Conservation (phyloP, 2,888 invertebrate species). For the Oxytorus armatus region DNA sequence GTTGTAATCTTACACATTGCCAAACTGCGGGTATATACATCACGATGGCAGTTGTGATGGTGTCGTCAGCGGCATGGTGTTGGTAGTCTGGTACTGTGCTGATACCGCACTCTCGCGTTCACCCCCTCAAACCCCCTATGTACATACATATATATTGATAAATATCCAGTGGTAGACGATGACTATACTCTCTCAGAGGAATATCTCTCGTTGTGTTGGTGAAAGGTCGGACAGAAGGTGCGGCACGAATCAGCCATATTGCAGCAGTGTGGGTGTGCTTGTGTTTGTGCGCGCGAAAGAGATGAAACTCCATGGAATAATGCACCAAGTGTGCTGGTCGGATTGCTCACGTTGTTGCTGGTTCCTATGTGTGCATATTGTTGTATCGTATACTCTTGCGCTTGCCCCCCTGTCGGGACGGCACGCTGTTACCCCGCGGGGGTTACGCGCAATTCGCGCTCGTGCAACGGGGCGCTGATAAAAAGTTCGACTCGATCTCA, state of each 20-base stretch:
- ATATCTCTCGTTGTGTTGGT: slow-evolving; percentile 75
- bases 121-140: slow-evolving; percentile 47
- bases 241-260: slow-evolving; percentile 64
- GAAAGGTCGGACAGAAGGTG: slow-evolving; percentile 68
- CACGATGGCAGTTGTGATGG: slow-evolving; percentile 43
- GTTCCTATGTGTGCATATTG: slow-evolving; percentile 19
- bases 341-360: slow-evolving; percentile 39
- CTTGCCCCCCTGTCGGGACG: slow-evolving; percentile 81
- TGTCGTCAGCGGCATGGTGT: slow-evolving; percentile 62
- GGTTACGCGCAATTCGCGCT: slow-evolving; percentile 84
- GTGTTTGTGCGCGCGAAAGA: slow-evolving; percentile 34
- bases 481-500: slow-evolving; percentile 83
- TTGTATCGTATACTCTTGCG: slow-evolving; percentile 15
- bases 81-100: slow-evolving; percentile 65
- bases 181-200: slow-evolving; percentile 53
- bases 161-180: slow-evolving; percentile 29
- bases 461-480: slow-evolving; percentile 79
- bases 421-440: slow-evolving; percentile 83
- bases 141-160: neutral
- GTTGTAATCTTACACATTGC: slow-evolving; percentile 29
- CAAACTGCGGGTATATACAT: slow-evolving; percentile 29
- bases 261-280: slow-evolving; percentile 73
- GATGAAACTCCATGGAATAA: slow-evolving; percentile 48
- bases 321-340: slow-evolving; percentile 56
- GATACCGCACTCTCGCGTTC: slow-evolving; percentile 61